phyloP scores from a whole-genome alignment of 2,113 vertebrate genomes.

The Macaca mulatta region DNA sequence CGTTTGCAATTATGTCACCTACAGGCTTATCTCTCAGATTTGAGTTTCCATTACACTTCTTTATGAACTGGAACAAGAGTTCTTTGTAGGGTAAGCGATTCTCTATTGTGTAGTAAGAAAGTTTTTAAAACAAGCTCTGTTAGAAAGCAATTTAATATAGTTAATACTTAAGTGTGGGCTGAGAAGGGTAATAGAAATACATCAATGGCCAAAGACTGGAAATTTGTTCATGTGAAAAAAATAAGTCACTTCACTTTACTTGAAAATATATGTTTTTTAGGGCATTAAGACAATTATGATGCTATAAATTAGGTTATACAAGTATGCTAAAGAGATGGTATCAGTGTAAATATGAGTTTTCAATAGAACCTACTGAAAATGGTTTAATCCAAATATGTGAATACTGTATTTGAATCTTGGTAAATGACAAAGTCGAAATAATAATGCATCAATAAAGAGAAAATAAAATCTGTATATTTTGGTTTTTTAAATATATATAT shows the following conservation, averaged over 20 bases:
- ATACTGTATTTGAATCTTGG: neutral
- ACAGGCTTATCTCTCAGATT: neutral
- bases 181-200: neutral
- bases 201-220: neutral
- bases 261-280: neutral
- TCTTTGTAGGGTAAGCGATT: neutral
- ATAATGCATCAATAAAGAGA: neutral
- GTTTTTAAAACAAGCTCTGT: neutral
- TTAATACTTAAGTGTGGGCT: neutral
- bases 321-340: neutral
- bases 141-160: neutral
- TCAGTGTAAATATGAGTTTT: neutral
- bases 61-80: neutral
- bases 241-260: neutral
- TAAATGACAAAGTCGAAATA: neutral
- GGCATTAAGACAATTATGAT: neutral
- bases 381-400: neutral
- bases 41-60: neutral
- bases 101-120: neutral
- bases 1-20: neutral
- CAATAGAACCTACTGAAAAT: neutral
- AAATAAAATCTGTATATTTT: neutral
- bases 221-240: neutral
- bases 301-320: neutral
- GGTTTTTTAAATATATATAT: neutral